Evolutionary conservation across 2,113 vertebrate genomes (phyloP).

Genomic region (Macrotus californicus): DNA sequence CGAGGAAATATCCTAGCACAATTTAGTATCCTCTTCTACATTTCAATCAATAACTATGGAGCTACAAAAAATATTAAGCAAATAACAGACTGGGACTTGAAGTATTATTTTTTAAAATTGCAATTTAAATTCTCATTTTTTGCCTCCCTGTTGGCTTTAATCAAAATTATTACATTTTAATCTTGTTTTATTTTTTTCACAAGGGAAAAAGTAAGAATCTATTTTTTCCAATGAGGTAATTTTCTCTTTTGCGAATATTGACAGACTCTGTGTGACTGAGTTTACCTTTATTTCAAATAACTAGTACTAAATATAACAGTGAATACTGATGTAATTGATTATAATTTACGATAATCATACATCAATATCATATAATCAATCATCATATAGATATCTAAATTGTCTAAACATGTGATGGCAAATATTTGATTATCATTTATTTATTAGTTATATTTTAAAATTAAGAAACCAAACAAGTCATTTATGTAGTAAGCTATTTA

Average conservation of each 20-base stretch:
- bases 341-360: background rate
- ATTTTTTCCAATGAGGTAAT: background rate
- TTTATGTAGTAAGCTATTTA: background rate
- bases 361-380: background rate
- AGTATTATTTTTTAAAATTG: background rate
- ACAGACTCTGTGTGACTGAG: background rate
- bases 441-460: background rate
- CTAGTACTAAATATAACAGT: background rate
- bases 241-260: background rate
- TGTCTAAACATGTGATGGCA: background rate
- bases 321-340: background rate
- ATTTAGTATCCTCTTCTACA: constrained; percentile 8
- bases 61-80: background rate
- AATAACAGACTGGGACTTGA: background rate
- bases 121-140: background rate
- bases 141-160: background rate
- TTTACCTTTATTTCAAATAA: constrained; percentile 31
- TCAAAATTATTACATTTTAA: background rate
- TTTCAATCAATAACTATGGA: background rate
- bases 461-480: background rate
- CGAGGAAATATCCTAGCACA: background rate
- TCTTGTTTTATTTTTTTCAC: background rate
- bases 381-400: background rate
- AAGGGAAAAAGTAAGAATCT: background rate
- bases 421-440: background rate